Base-by-base conservation (phyloP, 2,113 vertebrate species). In the Rutilus rutilus region DNA sequence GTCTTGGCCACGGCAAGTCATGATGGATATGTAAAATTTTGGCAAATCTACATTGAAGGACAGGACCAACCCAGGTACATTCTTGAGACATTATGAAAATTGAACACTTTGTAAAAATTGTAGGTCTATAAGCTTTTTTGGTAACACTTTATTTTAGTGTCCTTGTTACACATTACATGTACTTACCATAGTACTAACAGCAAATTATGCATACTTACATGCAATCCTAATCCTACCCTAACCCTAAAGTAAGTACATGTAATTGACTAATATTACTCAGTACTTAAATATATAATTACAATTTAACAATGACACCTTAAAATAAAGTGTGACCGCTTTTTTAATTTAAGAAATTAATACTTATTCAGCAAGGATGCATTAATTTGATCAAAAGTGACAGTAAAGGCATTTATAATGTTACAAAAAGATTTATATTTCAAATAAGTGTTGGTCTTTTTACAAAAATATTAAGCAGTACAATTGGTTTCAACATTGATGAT, bases 1-100 rank as follows among this genome's bases (percentile, higher is more conserved):
- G 97, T 99, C 62, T 92, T 99, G 87, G 98, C 98, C 90, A 99
- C 98, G 33, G 98, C 98, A 59, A 99, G 98, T 86, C 97, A 99
- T 14, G 98, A 99, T 74, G 98, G 98, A 74, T 97, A 95, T 89
- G 97, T 99, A 84, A 99, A 99, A 92, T 99, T 99, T 92, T 99
- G 98, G 98, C 98, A 99, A 93, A 98, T 99, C 85, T 99, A 99
- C 89, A 97, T 98, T 59, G 98, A 99, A 80, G 98, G 94, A 1
- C 97, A 97, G 85, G 97, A 99, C 57, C 96, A 97, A 62, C 97
- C 98, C 30, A 97, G 98, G 98, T 99, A 93, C 90, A 71, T 2
- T 0, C 60, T 47, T 15, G 12, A 62, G 36, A 33, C 3, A 27
- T 33, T n/a, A 19, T 59, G 9, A 39, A 39, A 47, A 19, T 14